Evolutionary conservation across 2,888 invertebrate genomes (phyloP).

Genomic region (Drosophila austrosaltans): DNA sequence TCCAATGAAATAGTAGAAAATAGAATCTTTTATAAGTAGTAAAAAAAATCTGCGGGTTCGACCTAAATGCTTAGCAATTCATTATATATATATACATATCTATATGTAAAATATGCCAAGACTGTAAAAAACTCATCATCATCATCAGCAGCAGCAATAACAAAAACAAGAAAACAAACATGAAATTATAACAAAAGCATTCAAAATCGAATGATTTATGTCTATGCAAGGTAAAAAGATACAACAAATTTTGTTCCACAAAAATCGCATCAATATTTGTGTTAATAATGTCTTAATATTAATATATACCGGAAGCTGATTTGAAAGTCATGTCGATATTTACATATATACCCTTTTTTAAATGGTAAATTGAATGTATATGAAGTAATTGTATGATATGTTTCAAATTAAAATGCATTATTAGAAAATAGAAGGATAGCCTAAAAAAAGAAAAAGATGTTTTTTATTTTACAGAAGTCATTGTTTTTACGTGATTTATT

Average conservation of each 20-base stretch:
- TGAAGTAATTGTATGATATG: too few species aligned
- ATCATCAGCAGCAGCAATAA: slow-evolving; percentile 33
- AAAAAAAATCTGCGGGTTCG: slow-evolving; percentile 67
- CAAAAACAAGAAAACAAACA: slow-evolving; percentile 21
- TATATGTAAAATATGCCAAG: slow-evolving; percentile 66
- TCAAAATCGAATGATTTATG: slow-evolving; percentile 65
- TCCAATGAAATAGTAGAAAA: slow-evolving; percentile 20
- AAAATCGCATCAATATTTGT: slow-evolving; percentile 40
- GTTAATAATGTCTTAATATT: slow-evolving; percentile 75
- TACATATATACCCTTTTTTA: background rate
- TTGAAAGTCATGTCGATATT: background rate
- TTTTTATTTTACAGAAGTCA: too few species aligned
- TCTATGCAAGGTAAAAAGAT: slow-evolving; percentile 32
- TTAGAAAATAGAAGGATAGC: too few species aligned
- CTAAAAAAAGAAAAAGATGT: too few species aligned
- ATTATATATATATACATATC: slow-evolving; percentile 18
- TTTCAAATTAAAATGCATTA: too few species aligned
- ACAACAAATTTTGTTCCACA: slow-evolving; percentile 20
- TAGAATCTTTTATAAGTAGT: slow-evolving; percentile 46
- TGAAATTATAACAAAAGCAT: slow-evolving; percentile 51
- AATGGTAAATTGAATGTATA: too few species aligned
- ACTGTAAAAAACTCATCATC: slow-evolving; percentile 56
- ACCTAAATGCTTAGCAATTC: slow-evolving; percentile 60
- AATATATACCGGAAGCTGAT: slow-evolving; percentile 19
- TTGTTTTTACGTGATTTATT: too few species aligned